Evolutionary conservation across 2,113 vertebrate species (phyloP).

Genomic region (Sebastes fasciatus): DNA sequence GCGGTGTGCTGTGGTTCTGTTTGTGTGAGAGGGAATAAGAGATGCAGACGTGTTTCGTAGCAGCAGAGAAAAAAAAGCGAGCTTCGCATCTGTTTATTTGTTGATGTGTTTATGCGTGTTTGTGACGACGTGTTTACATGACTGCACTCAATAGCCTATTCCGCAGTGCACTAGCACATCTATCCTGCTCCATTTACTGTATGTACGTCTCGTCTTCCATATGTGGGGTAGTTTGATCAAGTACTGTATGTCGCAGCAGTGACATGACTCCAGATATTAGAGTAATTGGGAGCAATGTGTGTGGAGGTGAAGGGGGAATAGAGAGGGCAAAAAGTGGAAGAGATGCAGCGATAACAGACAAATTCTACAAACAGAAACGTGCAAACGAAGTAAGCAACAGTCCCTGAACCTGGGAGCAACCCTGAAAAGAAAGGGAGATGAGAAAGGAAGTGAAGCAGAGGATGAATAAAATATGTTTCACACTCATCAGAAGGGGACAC

Average conservation of each 20-base stretch:
- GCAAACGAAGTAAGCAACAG: neutral
- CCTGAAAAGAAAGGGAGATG: constrained; percentile 19
- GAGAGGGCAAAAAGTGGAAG: neutral
- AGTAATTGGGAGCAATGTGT: constrained; percentile 45
- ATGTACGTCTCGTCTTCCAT: neutral
- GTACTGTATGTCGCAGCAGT: neutral
- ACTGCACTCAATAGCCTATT: constrained; percentile 14
- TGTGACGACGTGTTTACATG: constrained; percentile 9
- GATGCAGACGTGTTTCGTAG: neutral
- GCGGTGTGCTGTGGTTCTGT: neutral
- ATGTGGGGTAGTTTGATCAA: neutral
- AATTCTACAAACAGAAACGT: neutral
- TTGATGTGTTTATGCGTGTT: constrained; percentile 16
- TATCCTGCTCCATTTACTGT: constrained; percentile 32
- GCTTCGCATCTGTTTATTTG: constrained; percentile 16
- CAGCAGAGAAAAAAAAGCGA: neutral
- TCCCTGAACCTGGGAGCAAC: neutral
- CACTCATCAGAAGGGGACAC: constrained; percentile 26
- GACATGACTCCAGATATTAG: constrained; percentile 43
- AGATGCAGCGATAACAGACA: neutral
- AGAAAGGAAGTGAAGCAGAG: constrained; percentile 18
- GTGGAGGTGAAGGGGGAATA: constrained; percentile 2
- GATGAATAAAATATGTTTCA: constrained; percentile 65
- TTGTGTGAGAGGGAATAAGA: neutral
- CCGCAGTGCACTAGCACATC: neutral